Conservation (phyloP, 2,888 invertebrate species). For the Nemapogon koenigi region DNA sequence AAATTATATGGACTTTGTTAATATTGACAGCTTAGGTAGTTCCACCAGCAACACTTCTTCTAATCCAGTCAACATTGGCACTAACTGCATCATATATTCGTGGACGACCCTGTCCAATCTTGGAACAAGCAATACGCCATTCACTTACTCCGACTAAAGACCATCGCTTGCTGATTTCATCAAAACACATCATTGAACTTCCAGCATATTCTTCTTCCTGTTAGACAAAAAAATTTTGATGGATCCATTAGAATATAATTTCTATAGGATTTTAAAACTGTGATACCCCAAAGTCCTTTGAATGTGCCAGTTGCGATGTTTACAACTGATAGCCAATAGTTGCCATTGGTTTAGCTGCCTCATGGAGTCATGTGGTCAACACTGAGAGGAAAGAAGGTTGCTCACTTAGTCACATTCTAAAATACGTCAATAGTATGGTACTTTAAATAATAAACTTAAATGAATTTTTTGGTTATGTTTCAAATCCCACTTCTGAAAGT, state of each 20-base stretch:
- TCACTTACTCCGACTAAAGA: slow-evolving; percentile 80
- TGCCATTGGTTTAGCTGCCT: too few species aligned
- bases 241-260: neutral
- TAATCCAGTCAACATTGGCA: slow-evolving; percentile 86
- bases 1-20: slow-evolving; percentile 6
- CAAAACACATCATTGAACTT: slow-evolving; percentile 83
- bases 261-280: too few species aligned
- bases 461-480: too few species aligned
- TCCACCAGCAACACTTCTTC: slow-evolving; percentile 71
- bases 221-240: slow-evolving; percentile 15
- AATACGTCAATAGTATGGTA: too few species aligned
- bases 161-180: slow-evolving; percentile 76
- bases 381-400: too few species aligned
- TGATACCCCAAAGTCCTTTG: too few species aligned
- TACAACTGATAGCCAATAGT: too few species aligned
- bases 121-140: slow-evolving; percentile 86
- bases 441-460: too few species aligned
- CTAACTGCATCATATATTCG: slow-evolving; percentile 83
- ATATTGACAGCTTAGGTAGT: slow-evolving; percentile 28
- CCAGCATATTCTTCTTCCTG: slow-evolving; percentile 91
- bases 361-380: too few species aligned
- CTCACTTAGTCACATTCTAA: too few species aligned
- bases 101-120: slow-evolving; percentile 77
- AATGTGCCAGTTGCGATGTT: too few species aligned
- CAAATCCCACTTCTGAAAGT: too few species aligned